Evolutionary conservation across 1,140 invertebrate genomes (phyloP).

Genomic region (Neelides sp.): DNA sequence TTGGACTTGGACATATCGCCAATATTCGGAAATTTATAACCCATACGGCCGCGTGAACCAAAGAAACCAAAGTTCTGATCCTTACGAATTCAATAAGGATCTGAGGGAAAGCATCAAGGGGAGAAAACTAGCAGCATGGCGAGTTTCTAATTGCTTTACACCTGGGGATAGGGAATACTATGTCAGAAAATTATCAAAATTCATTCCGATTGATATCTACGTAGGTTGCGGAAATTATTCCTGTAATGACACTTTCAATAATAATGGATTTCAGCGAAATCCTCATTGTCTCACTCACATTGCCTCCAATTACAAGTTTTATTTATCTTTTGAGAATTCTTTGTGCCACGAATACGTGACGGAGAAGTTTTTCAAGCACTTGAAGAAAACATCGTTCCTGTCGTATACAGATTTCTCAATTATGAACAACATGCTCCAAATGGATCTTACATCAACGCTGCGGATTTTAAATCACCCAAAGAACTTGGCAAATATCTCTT

Average conservation of each 20-base stretch:
- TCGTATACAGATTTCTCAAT: conserved; percentile 35
- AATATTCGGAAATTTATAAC: conserved; percentile 20
- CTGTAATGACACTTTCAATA: conserved; percentile 20
- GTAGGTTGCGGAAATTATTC: conserved; percentile 38
- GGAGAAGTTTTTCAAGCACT: conserved; percentile 34
- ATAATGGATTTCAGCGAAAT: conserved; percentile 37
- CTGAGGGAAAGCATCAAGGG: too few relatives aligned
- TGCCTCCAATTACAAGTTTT: conserved; percentile 33
- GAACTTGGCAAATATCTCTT: conserved; percentile 26
- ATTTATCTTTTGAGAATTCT: conserved; percentile 37
- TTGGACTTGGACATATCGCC: conserved; percentile 41
- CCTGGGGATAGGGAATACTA: conserved; percentile 37
- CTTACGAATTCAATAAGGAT: too few relatives aligned
- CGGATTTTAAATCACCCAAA: conserved; percentile 27
- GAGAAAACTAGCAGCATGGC: conserved; percentile 37
- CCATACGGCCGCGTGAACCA: conserved; percentile 5
- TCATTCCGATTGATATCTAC: conserved; percentile 44
- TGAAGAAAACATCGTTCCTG: conserved; percentile 30
- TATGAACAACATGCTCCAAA: conserved; percentile 47
- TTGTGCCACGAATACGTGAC: conserved; percentile 38
- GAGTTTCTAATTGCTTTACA: conserved; percentile 43
- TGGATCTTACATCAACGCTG: conserved; percentile 44
- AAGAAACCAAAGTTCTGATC: too few relatives aligned
- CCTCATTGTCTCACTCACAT: conserved; percentile 21
- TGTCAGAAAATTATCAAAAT: conserved; percentile 37